Base-by-base conservation (phyloP, 2,113 vertebrate genomes). In the Phocoena sinus region DNA sequence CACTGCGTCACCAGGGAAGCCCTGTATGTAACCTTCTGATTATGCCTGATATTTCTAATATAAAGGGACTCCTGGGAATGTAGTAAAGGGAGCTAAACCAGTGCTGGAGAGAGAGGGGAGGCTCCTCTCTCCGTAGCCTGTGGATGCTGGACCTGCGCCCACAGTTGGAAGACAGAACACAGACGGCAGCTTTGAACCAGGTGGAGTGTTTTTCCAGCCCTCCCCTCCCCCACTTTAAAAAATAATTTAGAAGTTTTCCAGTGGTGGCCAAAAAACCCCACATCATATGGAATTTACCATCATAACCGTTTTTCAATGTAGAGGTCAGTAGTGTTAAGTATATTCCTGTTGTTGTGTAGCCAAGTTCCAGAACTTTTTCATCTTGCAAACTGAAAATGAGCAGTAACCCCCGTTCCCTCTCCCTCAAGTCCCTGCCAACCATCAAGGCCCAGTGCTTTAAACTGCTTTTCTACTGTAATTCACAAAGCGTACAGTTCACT, bases 151-250 rank as follows among this genome's bases (percentile, higher is more conserved):
- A 18, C 20, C 76, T 0, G 17, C 6, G 13, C 13, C 36, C 21
- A 0, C 1, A 6, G 13, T 8, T 0, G 20, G n/a, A 8, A 28
- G 33, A n/a, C 3, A 1, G 13, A 28, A 3, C 5, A 10, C 1
- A 2, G 13, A 70, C 2, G 1, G 31, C 56, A 31, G 44, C 36
- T 67, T 79, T 47, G 12, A 31, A 6, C 50, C 50, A 2, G 28
- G 14, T 63, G 20, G 28, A 2, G 26, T 41, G 28, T 80, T 33
- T 89, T 62, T 87, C 65, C 31, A 60, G 70, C 31, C 14, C 36
- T 10, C 20, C 13, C 33, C 8, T 21, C 31, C 70, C 18, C 31
- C 3, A 44, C 23, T 53, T 33, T 84, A 47, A 10, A 89, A 85
- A 58, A 26, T 11, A 33, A 62, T 62, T 86, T 25, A 28, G n/a